phyloP scores from a whole-genome alignment of 30 jellyfish, hydroid and myxozoan species.

The Cassiopea andromeda region DNA sequence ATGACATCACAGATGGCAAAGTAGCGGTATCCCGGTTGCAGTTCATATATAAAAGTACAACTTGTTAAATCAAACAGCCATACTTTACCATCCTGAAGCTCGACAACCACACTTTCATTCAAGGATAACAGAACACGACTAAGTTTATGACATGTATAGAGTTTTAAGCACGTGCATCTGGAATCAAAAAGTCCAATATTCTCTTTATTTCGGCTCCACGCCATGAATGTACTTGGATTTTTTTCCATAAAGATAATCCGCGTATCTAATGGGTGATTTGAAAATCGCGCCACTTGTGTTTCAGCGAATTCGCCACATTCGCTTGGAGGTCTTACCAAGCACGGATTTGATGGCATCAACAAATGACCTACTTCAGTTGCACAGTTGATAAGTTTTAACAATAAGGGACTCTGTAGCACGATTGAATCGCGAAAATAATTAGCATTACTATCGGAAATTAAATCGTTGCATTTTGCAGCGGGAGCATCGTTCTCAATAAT shows the following conservation, averaged over 20 bases:
- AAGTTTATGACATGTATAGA: constrained; percentile 13
- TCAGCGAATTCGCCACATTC: constrained; percentile 64
- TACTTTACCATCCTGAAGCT: constrained; percentile 46
- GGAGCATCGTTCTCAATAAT: not conserved
- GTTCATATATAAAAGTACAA: constrained; percentile 14
- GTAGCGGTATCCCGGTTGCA: constrained; percentile 36
- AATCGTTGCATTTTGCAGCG: not conserved
- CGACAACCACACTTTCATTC: constrained; percentile 5
- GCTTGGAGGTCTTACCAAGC: constrained; percentile 67
- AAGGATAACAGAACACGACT: constrained; percentile 36
- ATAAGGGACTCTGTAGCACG: constrained; percentile 4
- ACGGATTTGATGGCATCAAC: constrained; percentile 56
- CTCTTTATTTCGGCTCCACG: constrained; percentile 58
- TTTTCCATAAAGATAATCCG: constrained; percentile 50
- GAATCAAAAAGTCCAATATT: constrained; percentile 23
- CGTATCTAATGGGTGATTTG: constrained; percentile 26
- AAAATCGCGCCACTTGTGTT: constrained; percentile 17
- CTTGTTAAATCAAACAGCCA: constrained; percentile 41
- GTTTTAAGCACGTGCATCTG: constrained; percentile 20
- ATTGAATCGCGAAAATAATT: not conserved
- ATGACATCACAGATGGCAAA: constrained; percentile 69
- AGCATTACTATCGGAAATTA: not conserved
- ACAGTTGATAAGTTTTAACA: constrained; percentile 1
- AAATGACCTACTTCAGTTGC: constrained; percentile 47
- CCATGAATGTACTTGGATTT: constrained; percentile 26